Evolutionary conservation across 2,113 vertebrate genomes (phyloP).

Genomic region (Amphiprion ocellaris): DNA sequence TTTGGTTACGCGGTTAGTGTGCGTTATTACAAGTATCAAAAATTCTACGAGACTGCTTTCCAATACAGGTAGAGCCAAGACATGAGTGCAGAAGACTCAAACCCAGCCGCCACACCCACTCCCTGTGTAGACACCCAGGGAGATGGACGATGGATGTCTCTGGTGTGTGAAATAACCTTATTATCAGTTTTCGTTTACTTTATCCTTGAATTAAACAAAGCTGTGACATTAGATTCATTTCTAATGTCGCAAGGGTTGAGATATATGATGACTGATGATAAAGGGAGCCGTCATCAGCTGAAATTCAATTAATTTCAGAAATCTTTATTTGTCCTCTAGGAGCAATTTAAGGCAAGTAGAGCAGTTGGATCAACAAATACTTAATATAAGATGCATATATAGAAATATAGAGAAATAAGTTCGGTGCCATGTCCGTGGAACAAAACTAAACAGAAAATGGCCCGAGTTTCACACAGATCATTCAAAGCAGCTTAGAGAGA

Average conservation of each 20-base stretch:
- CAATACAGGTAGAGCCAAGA: constrained; percentile 55
- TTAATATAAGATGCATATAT: no score
- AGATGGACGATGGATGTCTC: constrained; percentile 92
- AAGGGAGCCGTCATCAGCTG: neutral
- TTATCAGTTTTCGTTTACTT: neutral
- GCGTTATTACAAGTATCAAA: neutral
- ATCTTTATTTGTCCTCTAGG: no score
- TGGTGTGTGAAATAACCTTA: constrained; percentile 82
- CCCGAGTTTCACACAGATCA: no score
- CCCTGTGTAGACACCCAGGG: constrained; percentile 87
- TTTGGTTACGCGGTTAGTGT: constrained; percentile 21
- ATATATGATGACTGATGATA: neutral
- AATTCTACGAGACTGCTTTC: constrained; percentile 43
- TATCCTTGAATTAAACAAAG: neutral
- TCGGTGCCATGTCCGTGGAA: no score
- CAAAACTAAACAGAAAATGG: neutral
- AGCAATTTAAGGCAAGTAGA: no score
- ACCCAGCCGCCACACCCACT: constrained; percentile 90
- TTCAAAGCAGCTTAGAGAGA: no score
- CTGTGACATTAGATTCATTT: neutral
- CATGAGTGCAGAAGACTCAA: constrained; percentile 87
- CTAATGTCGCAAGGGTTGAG: neutral
- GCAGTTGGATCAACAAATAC: no score
- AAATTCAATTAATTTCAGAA: neutral
- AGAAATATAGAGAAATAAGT: no score